phyloP scores from a whole-genome alignment of 2,888 invertebrate species.

The Parelbella ahira region DNA sequence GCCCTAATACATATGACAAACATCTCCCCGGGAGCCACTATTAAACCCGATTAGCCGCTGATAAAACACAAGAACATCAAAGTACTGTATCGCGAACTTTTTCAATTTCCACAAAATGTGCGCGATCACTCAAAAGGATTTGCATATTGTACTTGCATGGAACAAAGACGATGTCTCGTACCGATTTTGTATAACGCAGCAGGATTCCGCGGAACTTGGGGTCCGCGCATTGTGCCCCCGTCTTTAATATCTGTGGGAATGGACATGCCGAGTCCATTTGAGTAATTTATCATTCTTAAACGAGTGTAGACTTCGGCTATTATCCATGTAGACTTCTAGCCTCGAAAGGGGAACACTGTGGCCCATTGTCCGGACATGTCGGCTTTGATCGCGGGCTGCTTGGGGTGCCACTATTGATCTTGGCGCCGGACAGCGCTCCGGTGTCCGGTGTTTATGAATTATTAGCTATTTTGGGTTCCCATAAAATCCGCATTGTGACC shows the following conservation, averaged over 20 bases:
- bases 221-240: constrained; percentile 62
- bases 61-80: constrained; percentile 62
- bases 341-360: constrained; percentile 59
- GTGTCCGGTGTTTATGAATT: constrained; percentile 73
- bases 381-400: constrained; percentile 56
- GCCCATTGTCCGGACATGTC: constrained; percentile 56
- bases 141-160: constrained; percentile 60
- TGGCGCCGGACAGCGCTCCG: constrained; percentile 44
- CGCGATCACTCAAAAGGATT: constrained; percentile 73
- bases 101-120: constrained; percentile 66
- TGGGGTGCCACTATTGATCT: constrained; percentile 55
- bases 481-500: constrained; percentile 50
- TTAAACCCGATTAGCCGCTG: constrained; percentile 41
- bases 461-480: constrained; percentile 66
- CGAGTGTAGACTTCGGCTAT: constrained; percentile 68
- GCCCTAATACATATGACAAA: no score
- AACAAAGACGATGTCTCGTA: constrained; percentile 57
- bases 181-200: constrained; percentile 74
- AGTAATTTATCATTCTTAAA: constrained; percentile 81
- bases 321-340: constrained; percentile 59
- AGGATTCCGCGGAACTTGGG: constrained; percentile 65
- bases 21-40: constrained; percentile 29
- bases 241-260: constrained; percentile 80
- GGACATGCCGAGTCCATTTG: constrained; percentile 77
- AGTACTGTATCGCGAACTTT: constrained; percentile 63